Base-by-base conservation (phyloP, 2,113 vertebrate genomes). In the Puntigrus tetrazona region DNA sequence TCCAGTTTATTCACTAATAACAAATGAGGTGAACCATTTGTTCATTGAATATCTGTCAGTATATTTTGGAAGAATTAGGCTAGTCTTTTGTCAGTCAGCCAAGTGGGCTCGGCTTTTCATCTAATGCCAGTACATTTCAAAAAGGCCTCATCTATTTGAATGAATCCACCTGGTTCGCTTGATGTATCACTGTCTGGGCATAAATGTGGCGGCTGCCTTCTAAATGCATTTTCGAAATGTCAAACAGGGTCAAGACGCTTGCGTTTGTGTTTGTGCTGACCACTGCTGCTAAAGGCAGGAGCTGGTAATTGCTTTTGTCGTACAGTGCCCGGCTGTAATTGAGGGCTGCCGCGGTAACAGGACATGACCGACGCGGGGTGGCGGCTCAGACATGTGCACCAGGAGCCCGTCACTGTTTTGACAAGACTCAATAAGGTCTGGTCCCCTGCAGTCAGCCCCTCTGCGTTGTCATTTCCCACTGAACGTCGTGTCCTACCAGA, bases 401-500 rank as follows among this genome's bases (percentile, higher is more conserved):
- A 83, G 74, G 74, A 80, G 84, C 57, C 80, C 59, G 80, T 85
- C 83, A 67, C n/a, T 29, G n/a, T 78, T 85, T 83, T 72, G 69
- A 89, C 82, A 47, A 65, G 72, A 84, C 59, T 84, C 78, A 84
- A 31, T 84, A 47, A 74, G 18, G 63, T 81, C 50, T n/a, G n/a
- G 25, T 82, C 34, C 83, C 65, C 84, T 34, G 67, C 63, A 72
- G 67, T 65, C 43, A 5, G 13, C 78, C 67, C 65, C 25, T 29
- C 55, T 83, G 45, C 22, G 34, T 52, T 88, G 85, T 88, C 87
- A 88, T 27, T 57, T 63, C 45, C 41, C 34, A 77, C 69, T 87
- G 27, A 84, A 65, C n/a, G 67, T n/a, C 84, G 81, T 88, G 57
- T 88, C 69, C 84, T 84, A 55, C 38, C 57, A 80, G 61, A 52